Percentiles rank a stretch among this genome's conserved stretches.
Evolutionary conservation across 2,888 invertebrate genomes (phyloP).

Genomic region (Philaethria dido): DNA sequence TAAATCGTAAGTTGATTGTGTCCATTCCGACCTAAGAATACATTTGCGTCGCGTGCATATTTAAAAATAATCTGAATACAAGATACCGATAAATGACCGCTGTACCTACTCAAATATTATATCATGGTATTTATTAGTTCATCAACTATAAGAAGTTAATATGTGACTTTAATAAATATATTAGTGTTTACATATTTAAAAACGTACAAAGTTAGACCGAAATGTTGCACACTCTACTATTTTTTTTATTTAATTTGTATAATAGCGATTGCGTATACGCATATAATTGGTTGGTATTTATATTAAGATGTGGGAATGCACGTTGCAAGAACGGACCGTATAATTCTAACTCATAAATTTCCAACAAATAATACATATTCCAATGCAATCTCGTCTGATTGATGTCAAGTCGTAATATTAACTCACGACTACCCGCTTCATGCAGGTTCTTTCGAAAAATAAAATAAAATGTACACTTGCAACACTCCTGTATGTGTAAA

Average conservation of each 20-base stretch:
- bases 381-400: slow-evolving; percentile 57
- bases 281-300: slow-evolving; percentile 46
- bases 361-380: slow-evolving; percentile 65
- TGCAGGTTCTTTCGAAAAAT: slow-evolving; percentile 26
- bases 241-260: slow-evolving; percentile 36
- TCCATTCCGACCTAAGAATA: neutral
- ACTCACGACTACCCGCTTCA: slow-evolving; percentile 29
- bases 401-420: slow-evolving; percentile 53
- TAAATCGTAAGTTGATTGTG: slow-evolving; percentile 11
- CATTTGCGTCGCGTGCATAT: neutral
- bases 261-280: slow-evolving; percentile 39
- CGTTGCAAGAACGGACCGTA: slow-evolving; percentile 50
- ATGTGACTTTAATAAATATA: too few relatives aligned
- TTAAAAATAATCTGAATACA: too few relatives aligned
- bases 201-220: neutral
- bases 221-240: neutral
- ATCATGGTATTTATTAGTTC: neutral
- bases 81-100: too few relatives aligned
- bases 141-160: too few relatives aligned
- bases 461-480: slow-evolving; percentile 10
- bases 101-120: neutral
- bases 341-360: slow-evolving; percentile 70
- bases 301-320: slow-evolving; percentile 47
- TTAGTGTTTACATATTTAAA: too few relatives aligned
- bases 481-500: slow-evolving; percentile 9